phyloP scores from a whole-genome alignment of 2,888 invertebrate genomes.

The Melangyna quadrimaculata region DNA sequence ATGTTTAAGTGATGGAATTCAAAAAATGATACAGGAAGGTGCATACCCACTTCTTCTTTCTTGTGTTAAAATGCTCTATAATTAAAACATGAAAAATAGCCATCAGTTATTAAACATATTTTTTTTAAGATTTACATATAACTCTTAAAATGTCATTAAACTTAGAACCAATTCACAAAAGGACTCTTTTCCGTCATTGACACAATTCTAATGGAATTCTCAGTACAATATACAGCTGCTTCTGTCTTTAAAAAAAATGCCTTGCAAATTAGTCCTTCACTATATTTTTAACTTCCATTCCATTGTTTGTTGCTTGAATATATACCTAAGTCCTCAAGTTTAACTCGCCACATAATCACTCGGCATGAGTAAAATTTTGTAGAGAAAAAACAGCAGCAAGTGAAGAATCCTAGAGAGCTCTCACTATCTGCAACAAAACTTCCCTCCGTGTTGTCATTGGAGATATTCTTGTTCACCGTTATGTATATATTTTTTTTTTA shows the following conservation, averaged over 20 bases:
- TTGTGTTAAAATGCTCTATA: no score
- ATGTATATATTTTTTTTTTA: background rate
- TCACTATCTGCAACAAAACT: conserved; percentile 2
- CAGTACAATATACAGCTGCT: background rate
- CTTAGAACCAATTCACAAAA: conserved; percentile 15
- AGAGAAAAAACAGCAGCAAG: conserved; percentile 17
- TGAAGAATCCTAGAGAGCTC: background rate
- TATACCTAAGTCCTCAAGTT: conserved; percentile 39
- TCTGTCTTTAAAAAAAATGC: background rate
- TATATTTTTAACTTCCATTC: conserved; percentile 30
- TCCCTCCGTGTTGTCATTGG: conserved; percentile 9
- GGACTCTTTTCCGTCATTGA: conserved; percentile 5
- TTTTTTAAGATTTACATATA: background rate
- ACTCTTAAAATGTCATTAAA: conserved; percentile 28
- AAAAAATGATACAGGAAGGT: no score
- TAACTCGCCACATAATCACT: conserved; percentile 57
- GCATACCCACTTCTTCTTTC: no score
- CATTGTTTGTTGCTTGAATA: conserved; percentile 27
- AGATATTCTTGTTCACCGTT: conserved; percentile 23
- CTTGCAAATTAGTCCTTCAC: conserved; percentile 57
- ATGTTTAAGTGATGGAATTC: no score
- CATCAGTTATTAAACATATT: background rate
- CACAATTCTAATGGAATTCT: conserved; percentile 6
- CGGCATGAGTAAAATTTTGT: conserved; percentile 37
- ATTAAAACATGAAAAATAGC: no score